Base-by-base conservation (phyloP, 2,113 vertebrate genomes). In the Rissa tridactyla region DNA sequence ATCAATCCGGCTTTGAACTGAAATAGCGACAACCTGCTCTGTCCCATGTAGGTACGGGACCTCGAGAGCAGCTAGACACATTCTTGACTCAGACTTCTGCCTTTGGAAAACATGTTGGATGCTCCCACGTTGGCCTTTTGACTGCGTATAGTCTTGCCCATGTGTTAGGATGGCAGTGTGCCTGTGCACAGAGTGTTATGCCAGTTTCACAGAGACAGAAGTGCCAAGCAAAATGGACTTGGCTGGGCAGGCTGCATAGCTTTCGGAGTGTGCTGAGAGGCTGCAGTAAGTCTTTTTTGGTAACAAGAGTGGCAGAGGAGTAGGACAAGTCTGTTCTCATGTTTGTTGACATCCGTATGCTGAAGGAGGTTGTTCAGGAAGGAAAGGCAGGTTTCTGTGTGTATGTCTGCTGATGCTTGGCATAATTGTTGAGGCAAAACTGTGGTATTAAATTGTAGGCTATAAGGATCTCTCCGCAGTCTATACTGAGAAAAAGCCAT, bases 171-270 rank as follows among this genome's bases (percentile, higher is more conserved):
- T 96, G 95, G 96, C 97, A 96, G 57, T 3, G 38, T 97, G 96
- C 97, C 96, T 91, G 84, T 76, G 94, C 93, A 73, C 78, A 49
- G 89, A 96, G 78, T 75, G 89, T 71, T 94, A 68, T 96, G 96
- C 95, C 95, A 97, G 95, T 95, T 97, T 96, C 92, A 81, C 92
- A 88, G 94, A 88, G 94, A 89, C 69, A 95, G 84, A 83, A 73
- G 82, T 97, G 97, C 97, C 96, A 97, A 97, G 82, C 95, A 93
- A 97, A 95, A 92, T 91, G 96, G 95, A 97, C 94, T 97, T 97
- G 94, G 95, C 96, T 96, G 94, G 92, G 95, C 82, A 92, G 93
- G 66, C 94, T 94, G 49, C 52, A 52, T 6, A 92, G 89, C 82
- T 93, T 87, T 86, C 5, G 0, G 79, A 89, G 87, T 86, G 57